Evolutionary conservation across 2,113 vertebrate genomes (phyloP).

Genomic region (Shinisaurus crocodilurus): DNA sequence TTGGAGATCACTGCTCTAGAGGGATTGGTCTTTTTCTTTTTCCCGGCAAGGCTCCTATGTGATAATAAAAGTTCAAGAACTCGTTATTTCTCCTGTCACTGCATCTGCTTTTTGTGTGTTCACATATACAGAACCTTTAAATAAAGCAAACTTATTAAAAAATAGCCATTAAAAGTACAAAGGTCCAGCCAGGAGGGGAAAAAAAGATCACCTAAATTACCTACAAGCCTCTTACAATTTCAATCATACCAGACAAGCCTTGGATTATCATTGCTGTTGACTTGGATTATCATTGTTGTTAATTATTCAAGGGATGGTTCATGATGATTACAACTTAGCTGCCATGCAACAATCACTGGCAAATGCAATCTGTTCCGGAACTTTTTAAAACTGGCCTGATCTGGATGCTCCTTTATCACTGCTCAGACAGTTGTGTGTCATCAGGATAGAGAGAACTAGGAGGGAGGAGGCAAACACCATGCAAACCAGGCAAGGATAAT

Average conservation of each 20-base stretch:
- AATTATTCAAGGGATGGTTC: neutral
- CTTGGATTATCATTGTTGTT: neutral
- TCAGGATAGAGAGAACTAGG: accelerated
- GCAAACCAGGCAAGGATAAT: neutral
- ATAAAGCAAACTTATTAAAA: neutral
- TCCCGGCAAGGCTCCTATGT: neutral
- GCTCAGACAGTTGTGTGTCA: neutral
- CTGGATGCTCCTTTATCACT: neutral
- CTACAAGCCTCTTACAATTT: neutral
- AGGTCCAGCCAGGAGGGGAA: too few relatives aligned
- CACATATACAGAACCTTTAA: neutral
- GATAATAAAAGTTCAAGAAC: neutral
- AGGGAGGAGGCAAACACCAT: slow-evolving; percentile 1
- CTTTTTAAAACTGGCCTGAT: neutral
- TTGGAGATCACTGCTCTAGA: too few relatives aligned
- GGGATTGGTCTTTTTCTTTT: too few relatives aligned
- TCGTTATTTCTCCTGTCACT: too few relatives aligned
- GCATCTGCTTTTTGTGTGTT: neutral
- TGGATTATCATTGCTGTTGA: too few relatives aligned
- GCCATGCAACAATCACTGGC: neutral
- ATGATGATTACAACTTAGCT: neutral
- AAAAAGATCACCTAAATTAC: neutral
- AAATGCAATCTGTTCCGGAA: neutral
- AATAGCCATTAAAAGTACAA: neutral
- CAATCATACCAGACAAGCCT: neutral